Evolutionary conservation across 2,888 invertebrate genomes (phyloP), one percentile per base, ranked within the genome.

Genomic region (Melinaea marsaeus): DNA sequence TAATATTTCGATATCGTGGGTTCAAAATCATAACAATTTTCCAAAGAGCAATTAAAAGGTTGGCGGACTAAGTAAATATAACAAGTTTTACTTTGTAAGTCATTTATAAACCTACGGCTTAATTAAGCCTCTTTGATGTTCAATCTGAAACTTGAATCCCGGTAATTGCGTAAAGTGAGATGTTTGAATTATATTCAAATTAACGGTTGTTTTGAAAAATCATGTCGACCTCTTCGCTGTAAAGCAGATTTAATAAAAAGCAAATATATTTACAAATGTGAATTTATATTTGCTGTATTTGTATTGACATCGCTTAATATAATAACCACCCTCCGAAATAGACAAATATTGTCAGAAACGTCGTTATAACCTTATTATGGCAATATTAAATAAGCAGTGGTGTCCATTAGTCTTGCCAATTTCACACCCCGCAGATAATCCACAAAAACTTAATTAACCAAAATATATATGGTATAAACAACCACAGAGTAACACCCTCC

Each of bases 401-500:
- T 64, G 11, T 79, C 79, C 78, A 81, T 80, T 81, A 81, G 74
- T 74, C 71, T 70, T 69, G 76, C 77, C 78, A 74, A 76, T 79
- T 75, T 75, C 72, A 68, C 74, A 73, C 78, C 80, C 76, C 68
- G 58, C 68, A 72, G 72, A 71, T 72, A 79, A 78, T 86, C 74
- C 81, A 84, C 85, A 89, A 89, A 90, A 89, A 90, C 88, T 86
- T 87, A 90, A 90, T 90, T 90, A 90, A 90, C 87, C 84, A 82
- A 85, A 88, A 89, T 86, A 87, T 86, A 88, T 84, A 74, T 74
- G 81, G 76, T 84, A 86, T 88, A 88, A 86, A 89, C 85, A 90
- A 87, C 80, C 79, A 71, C 78, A 80, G 83, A 86, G 85, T 85
- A 82, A 79, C 84, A 79, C 84, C 79, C 85, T 86, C 86, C 85